A percentile compares a stretch with the other conserved stretches of the same genome.
Conservation (phyloP, 2,113 vertebrate genomes). For the Haliaeetus leucogaster region DNA sequence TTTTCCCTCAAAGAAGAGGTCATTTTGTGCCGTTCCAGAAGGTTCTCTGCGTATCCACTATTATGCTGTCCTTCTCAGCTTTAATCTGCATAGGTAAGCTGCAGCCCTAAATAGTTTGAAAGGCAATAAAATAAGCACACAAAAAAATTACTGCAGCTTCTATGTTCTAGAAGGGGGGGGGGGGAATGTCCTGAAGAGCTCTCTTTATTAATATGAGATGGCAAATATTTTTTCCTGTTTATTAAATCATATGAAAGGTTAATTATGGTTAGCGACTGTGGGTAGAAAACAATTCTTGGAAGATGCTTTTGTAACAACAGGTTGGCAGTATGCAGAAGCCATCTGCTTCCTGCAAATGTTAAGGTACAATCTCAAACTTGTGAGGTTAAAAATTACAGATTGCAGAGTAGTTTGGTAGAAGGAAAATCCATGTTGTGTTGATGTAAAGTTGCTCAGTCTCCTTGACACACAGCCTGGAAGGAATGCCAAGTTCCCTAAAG, state of each 20-base stretch:
- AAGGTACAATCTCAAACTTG: slow-evolving; percentile 82
- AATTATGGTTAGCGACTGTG: slow-evolving; percentile 76
- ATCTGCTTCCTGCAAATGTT: slow-evolving; percentile 83
- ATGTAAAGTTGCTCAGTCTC: slow-evolving; percentile 74
- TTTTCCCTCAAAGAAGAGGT: background rate
- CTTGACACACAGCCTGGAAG: slow-evolving; percentile 70
- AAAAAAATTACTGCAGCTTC: background rate
- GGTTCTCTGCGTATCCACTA: background rate
- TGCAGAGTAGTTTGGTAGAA: slow-evolving; percentile 68
- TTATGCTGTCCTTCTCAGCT: background rate
- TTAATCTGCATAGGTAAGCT: background rate
- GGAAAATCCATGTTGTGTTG: slow-evolving; percentile 77
- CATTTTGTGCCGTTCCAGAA: background rate
- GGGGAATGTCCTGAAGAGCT: slow-evolving; percentile 43
- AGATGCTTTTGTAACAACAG: slow-evolving; percentile 80
- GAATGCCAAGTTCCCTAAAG: slow-evolving; percentile 65
- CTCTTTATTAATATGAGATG: slow-evolving; percentile 68
- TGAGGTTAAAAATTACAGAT: slow-evolving; percentile 80
- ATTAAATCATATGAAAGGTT: slow-evolving; percentile 77
- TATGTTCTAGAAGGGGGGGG: background rate
- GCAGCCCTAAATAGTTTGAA: background rate
- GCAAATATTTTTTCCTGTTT: slow-evolving; percentile 78
- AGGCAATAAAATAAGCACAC: background rate
- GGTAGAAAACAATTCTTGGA: slow-evolving; percentile 79
- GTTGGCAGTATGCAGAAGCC: slow-evolving; percentile 79